Base-by-base conservation (phyloP, 2,797 vertebrate species). In the Microcaecilia unicolor region DNA sequence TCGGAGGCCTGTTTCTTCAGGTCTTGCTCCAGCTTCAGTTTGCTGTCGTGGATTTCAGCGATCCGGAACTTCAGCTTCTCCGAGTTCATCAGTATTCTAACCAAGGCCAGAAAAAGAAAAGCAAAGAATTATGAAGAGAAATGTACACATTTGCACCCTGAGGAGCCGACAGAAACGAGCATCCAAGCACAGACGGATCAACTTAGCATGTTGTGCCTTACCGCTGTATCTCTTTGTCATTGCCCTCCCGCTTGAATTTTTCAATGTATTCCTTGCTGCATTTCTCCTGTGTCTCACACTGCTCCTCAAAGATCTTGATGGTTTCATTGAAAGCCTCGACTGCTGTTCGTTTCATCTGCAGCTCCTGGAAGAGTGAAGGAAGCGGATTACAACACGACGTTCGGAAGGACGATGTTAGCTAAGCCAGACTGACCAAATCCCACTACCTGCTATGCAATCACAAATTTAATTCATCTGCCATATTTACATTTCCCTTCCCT, bases 261-360 rank as follows among this genome's bases (percentile, higher is more conserved):
- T 93, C 87, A 0, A 94, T 82, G 49, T 90, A 91, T 28, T 93
- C 90, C 64, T 89, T 90, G 83, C 89, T 92, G 71, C 86, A 92
- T 15, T 84, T 85, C 55, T 93, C 91, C 46, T 93, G 89, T 0
- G 86, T 92, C 72, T 92, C 89, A 48, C 90, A 90, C 58, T 96
- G 90, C 49, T 96, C 91, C 18, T 92, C 92, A 3, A 96, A 96
- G 69, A 96, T 93, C 61, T 91, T 89, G 65, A 96, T 93, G 2
- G 90, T 93, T 61, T 94, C 90, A 0, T 87, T 88, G 67, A 96
- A 96, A 40, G 91, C 92, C 49, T 94, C 91, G 0, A 94, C 90
- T 1, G 92, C 92, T 0, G 90, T 96, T 27, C 81, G 80, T 48
- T 93, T 94, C 83, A 91, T 92, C 57, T 93, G 91, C 32, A 93